Percentiles rank a stretch among this genome's conserved stretches.
phyloP scores from a whole-genome alignment of 2,888 invertebrate species.

The Ctenicera cuprea region DNA sequence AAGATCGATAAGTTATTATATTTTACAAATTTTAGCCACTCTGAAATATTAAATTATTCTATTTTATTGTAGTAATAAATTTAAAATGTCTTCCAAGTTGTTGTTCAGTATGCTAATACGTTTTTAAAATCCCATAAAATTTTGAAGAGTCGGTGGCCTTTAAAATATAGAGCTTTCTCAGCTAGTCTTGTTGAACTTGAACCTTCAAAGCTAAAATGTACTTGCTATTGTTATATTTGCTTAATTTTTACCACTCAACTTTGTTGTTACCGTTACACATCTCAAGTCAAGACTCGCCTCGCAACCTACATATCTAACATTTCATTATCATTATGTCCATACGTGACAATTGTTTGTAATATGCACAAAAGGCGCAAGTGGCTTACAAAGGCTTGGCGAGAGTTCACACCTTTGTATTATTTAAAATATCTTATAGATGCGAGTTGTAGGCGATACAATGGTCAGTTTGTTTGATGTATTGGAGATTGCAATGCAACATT shows the following conservation, averaged over 20 bases:
- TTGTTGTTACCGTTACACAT: constrained; percentile 40
- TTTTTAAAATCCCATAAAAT: constrained; percentile 2
- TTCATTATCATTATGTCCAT: constrained; percentile 51
- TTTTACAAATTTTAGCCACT: background rate
- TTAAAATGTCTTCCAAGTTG: background rate
- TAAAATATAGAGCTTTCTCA: background rate
- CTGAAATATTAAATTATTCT: constrained; percentile 5
- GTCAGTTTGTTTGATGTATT: constrained; percentile 62
- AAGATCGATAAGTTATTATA: background rate
- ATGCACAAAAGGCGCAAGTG: constrained; percentile 45
- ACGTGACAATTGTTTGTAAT: constrained; percentile 50
- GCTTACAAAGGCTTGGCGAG: constrained; percentile 64
- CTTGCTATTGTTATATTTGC: constrained; percentile 2
- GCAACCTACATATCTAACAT: constrained; percentile 46
- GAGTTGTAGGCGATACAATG: constrained; percentile 68
- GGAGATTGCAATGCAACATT: constrained; percentile 37
- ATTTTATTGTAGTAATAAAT: constrained; percentile 10
- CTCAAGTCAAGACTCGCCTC: constrained; percentile 39
- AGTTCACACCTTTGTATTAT: constrained; percentile 67
- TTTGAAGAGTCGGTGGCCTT: constrained; percentile 10
- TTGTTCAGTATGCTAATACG: constrained; percentile 5
- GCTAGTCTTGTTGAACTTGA: background rate
- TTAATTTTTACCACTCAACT: constrained; percentile 23
- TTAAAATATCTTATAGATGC: constrained; percentile 65
- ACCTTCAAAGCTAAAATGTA: background rate